These are phyloP conservation scores for Hermodice carunculata DNA, from an alignment of 2,888 invertebrate species.

Conservation along the genomic window DNA sequence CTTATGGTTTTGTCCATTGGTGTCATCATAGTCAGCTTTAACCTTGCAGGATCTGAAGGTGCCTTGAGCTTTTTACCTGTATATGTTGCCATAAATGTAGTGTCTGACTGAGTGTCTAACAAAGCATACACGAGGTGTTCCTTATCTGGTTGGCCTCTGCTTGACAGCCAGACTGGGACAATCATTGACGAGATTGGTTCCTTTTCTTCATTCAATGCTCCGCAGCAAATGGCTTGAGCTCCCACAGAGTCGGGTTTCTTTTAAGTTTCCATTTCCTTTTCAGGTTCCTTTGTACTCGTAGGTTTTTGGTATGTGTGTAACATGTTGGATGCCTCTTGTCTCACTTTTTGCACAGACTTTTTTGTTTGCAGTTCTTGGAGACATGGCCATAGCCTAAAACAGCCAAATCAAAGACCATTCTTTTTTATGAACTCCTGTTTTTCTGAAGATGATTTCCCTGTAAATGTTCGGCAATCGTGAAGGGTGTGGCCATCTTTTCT, in stretches of 20 bases:
- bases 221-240: no score
- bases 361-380: constrained; percentile 32
- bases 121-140: constrained; percentile 43
- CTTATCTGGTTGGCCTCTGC: constrained; percentile 16
- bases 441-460: background rate
- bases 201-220: no score
- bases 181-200: constrained; percentile 27
- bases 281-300: constrained; percentile 20
- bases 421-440: constrained; percentile 12
- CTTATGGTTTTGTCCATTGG: constrained; percentile 1
- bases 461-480: background rate
- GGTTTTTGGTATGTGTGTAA: no score
- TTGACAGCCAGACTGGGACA: constrained; percentile 39
- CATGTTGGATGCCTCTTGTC: constrained; percentile 36
- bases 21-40: no score
- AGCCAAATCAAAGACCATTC: constrained; percentile 42
- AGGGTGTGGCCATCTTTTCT: background rate
- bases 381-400: constrained; percentile 39
- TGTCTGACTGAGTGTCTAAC: constrained; percentile 42
- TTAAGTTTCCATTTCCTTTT: background rate
- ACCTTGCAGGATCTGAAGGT: no score
- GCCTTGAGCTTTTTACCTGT: no score
- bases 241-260: background rate
- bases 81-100: no score
- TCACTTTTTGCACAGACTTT: constrained; percentile 33